Conservation (phyloP, 2,888 invertebrate genomes). For the Lottia gigantea region DNA sequence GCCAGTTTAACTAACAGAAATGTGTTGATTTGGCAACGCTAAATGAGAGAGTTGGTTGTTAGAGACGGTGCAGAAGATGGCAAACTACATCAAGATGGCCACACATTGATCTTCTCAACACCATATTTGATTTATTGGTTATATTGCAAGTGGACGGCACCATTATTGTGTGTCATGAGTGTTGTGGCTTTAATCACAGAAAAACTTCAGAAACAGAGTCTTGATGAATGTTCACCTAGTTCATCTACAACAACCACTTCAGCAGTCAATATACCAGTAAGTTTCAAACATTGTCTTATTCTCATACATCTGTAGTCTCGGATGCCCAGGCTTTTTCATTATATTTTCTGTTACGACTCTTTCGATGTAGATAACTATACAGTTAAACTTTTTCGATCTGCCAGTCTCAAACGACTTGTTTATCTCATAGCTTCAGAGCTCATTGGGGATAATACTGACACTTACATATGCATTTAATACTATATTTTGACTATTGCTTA, state of each 20-base stretch:
- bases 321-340: too few species aligned
- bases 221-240: constrained; percentile 36
- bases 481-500: too few species aligned
- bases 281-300: not conserved
- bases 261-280: not conserved
- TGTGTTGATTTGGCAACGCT: not conserved
- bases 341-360: too few species aligned
- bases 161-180: constrained; percentile 7
- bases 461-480: too few species aligned
- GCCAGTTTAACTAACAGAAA: not conserved
- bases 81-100: constrained; percentile 14
- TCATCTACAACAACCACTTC: constrained; percentile 13
- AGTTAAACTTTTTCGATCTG: too few species aligned
- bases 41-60: constrained; percentile 12
- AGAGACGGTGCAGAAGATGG: constrained; percentile 11
- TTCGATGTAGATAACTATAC: too few species aligned
- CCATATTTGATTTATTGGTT: not conserved
- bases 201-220: constrained; percentile 49
- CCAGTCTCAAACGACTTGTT: too few species aligned
- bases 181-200: constrained; percentile 46
- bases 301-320: too few species aligned
- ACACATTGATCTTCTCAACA: not conserved
- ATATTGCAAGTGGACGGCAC: constrained; percentile 7
- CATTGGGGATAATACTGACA: too few species aligned
- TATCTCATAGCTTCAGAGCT: too few species aligned